These are phyloP conservation scores for Sphaerophoria rueppellii DNA, from an alignment of 2,888 invertebrate genomes.

Conservation along the genomic window DNA sequence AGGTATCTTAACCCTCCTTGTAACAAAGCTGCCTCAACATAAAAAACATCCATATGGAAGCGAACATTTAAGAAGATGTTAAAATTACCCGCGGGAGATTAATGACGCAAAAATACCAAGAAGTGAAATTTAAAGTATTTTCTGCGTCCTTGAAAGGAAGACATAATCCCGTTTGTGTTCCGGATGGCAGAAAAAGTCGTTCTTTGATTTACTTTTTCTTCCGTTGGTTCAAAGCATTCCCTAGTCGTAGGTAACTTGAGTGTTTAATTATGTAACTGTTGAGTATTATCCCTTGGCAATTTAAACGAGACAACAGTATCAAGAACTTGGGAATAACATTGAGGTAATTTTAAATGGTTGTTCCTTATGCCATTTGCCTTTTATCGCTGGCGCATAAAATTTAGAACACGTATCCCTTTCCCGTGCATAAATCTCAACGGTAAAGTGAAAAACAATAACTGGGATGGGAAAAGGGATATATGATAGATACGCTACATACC, in stretches of 20 bases:
- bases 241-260: not conserved
- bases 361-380: not conserved
- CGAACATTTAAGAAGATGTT: not conserved
- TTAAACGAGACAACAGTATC: not conserved
- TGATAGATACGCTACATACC: not conserved
- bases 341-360: not conserved
- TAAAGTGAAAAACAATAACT: not conserved
- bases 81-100: not conserved
- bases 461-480: not conserved
- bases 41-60: not conserved
- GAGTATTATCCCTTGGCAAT: not conserved
- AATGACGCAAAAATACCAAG: not conserved
- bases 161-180: not conserved
- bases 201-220: not conserved
- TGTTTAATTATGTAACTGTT: not conserved
- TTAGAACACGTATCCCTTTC: not conserved
- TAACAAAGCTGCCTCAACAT: not conserved
- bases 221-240: not conserved
- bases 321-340: not conserved
- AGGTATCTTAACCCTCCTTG: not conserved
- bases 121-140: not conserved
- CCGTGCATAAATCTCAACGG: not conserved
- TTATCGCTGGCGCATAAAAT: not conserved
- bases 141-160: not conserved
- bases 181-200: not conserved